Evolutionary conservation across 2,113 vertebrate genomes (phyloP).

Genomic region (Caranx ignobilis): DNA sequence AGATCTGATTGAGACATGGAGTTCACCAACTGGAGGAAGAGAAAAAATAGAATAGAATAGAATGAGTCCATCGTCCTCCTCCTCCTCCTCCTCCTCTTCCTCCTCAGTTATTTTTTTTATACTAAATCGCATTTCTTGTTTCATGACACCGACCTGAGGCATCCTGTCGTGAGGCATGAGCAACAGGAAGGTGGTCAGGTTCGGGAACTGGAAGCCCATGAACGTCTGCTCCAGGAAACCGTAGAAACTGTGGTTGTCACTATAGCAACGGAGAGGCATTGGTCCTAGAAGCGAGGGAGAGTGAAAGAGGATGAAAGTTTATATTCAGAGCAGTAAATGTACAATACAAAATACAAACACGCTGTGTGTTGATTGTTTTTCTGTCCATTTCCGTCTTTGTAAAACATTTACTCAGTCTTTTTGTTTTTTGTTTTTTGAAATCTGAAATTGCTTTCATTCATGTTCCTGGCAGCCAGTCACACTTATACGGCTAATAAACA

Average conservation of each 20-base stretch:
- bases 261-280: slow-evolving; percentile 75
- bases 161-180: slow-evolving; percentile 68
- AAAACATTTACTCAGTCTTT: too few species aligned
- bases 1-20: slow-evolving; percentile 76
- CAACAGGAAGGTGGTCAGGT: slow-evolving; percentile 76
- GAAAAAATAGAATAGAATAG: background rate
- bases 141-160: slow-evolving; percentile 67
- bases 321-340: background rate
- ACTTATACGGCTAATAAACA: too few species aligned
- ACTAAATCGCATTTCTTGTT: background rate
- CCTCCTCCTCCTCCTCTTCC: background rate
- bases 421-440: too few species aligned
- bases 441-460: too few species aligned
- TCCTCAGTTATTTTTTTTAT: background rate
- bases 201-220: slow-evolving; percentile 81
- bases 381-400: too few species aligned
- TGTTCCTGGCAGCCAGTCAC: too few species aligned
- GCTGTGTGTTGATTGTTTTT: too few species aligned
- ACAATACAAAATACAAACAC: too few species aligned
- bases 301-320: background rate
- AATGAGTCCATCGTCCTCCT: background rate
- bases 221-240: slow-evolving; percentile 74
- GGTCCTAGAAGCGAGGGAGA: slow-evolving; percentile 53
- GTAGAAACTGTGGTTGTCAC: slow-evolving; percentile 72
- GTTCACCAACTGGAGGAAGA: slow-evolving; percentile 76